Percentiles rank a stretch among this genome's conserved stretches.
phyloP scores from a whole-genome alignment of 2,888 invertebrate genomes.

The Thera britannica region DNA sequence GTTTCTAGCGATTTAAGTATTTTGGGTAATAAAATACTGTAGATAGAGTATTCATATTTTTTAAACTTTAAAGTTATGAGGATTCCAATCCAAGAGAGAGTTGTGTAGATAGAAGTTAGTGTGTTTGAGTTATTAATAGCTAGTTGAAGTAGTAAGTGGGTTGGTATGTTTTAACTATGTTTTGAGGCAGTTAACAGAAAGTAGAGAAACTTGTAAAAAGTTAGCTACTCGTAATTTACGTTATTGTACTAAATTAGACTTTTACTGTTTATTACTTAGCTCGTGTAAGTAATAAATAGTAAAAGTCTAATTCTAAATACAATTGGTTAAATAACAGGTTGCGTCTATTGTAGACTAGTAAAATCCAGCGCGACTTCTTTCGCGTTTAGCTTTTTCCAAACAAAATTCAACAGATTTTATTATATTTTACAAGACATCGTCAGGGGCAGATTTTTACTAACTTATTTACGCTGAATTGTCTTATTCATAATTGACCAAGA shows the following conservation, averaged over 20 bases:
- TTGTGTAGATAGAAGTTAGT: conserved; percentile 9
- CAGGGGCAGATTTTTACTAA: too few species aligned
- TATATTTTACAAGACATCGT: too few species aligned
- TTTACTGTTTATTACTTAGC: too few species aligned
- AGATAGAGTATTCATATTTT: conserved; percentile 3
- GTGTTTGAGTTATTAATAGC: conserved; percentile 15
- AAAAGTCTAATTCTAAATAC: too few species aligned
- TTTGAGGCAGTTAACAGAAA: conserved; percentile 1
- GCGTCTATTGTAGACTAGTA: too few species aligned
- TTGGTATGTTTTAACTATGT: conserved; percentile 14
- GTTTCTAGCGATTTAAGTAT: conserved; percentile 27
- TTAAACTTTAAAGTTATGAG: not conserved
- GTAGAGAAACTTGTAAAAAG: conserved; percentile 5
- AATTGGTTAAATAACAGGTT: too few species aligned
- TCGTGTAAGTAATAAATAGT: too few species aligned
- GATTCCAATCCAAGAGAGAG: conserved; percentile 10
- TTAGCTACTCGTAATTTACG: not conserved
- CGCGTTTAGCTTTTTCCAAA: too few species aligned
- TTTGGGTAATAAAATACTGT: conserved; percentile 27
- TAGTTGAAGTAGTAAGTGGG: conserved; percentile 17
- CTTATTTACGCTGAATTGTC: too few species aligned
- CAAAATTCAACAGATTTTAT: too few species aligned
- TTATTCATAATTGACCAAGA: too few species aligned
- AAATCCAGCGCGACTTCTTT: too few species aligned
- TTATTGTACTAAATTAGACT: not conserved